These are phyloP conservation scores for Chiroxiphia lanceolata DNA, from an alignment of 2,797 vertebrate species.

Conservation along the genomic window DNA sequence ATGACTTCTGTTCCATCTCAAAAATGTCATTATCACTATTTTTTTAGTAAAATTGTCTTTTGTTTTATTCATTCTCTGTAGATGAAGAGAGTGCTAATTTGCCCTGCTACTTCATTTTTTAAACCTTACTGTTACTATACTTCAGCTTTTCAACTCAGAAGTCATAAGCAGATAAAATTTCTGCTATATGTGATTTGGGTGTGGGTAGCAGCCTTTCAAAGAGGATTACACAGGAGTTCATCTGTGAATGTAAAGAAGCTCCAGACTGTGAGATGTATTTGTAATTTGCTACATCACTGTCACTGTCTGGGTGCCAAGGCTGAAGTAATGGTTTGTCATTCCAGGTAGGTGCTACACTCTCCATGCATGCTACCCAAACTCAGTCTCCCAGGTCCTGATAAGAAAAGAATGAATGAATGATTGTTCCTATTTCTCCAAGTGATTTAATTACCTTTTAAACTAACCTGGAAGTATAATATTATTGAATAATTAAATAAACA, in stretches of 20 bases:
- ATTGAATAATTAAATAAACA: background rate
- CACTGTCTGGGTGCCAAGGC: background rate
- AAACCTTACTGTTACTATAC: background rate
- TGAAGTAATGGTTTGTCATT: background rate
- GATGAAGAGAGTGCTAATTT: background rate
- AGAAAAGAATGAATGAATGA: background rate
- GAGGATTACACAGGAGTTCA: background rate
- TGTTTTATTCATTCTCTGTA: background rate
- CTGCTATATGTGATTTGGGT: background rate
- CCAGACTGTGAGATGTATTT: background rate
- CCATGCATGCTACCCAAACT: background rate
- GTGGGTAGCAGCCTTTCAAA: background rate
- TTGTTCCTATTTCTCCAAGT: background rate
- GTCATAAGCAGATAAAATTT: background rate
- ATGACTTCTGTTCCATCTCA: background rate
- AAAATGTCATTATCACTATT: background rate
- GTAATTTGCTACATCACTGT: background rate
- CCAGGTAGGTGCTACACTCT: background rate
- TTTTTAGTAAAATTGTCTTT: background rate
- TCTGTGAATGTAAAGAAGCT: background rate
- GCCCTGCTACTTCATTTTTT: background rate
- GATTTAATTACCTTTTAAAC: background rate
- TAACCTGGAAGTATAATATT: background rate
- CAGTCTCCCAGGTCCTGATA: background rate
- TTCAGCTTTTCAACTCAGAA: background rate